These are phyloP conservation scores for Cryptomyrus ogoouensis DNA, from an alignment of 2,113 vertebrate genomes.

Conservation along the genomic window DNA sequence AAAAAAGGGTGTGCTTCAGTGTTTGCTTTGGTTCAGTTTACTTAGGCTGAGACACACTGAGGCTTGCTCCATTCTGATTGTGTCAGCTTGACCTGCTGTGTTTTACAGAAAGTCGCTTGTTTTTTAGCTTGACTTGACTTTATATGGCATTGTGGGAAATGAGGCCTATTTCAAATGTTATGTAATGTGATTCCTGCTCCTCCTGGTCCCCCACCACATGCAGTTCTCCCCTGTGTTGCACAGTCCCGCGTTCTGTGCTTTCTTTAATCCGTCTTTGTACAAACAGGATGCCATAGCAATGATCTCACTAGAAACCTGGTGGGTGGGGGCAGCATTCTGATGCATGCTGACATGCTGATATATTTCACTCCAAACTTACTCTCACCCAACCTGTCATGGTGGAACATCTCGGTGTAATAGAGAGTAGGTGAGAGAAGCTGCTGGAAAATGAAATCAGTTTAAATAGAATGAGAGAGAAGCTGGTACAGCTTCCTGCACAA, in stretches of 20 bases:
- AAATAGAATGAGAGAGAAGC: background rate
- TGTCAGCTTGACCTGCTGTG: constrained; percentile 1
- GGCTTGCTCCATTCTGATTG: background rate
- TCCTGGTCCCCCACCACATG: background rate
- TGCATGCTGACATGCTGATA: background rate
- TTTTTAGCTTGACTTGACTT: background rate
- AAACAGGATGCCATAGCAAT: background rate
- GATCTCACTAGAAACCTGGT: background rate
- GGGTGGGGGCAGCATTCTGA: background rate
- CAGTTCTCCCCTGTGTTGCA: background rate
- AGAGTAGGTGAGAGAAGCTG: background rate
- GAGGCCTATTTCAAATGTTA: background rate
- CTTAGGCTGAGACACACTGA: background rate
- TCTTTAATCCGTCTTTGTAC: background rate
- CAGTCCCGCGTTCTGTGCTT: background rate
- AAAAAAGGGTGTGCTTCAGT: background rate
- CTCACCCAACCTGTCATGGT: background rate
- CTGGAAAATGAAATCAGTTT: background rate
- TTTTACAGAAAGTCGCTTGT: background rate
- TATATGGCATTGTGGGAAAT: background rate
- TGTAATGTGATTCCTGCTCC: background rate
- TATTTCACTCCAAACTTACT: background rate
- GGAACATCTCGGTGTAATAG: background rate
- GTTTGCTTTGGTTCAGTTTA: background rate
- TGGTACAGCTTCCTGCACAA: background rate